phyloP scores from a whole-genome alignment of 2,113 vertebrate genomes.

The Mormyrus iriodes region DNA sequence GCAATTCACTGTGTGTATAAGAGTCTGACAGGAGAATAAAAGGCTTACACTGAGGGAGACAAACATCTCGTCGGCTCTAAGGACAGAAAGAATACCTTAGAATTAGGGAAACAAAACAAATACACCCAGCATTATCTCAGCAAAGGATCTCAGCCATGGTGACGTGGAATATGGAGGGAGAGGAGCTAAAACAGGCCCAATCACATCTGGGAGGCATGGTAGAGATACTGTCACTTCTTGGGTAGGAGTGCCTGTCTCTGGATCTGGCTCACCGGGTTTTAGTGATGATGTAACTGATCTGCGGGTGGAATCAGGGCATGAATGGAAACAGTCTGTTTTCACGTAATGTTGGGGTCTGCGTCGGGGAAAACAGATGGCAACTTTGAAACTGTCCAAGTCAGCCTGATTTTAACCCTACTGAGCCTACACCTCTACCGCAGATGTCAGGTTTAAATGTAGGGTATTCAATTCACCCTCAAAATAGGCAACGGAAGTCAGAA shows the following conservation, averaged over 20 bases:
- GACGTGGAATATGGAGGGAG: not conserved
- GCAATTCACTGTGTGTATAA: not conserved
- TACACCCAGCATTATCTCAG: not conserved
- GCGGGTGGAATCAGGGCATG: not conserved
- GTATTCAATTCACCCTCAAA: no score
- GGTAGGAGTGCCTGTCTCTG: not conserved
- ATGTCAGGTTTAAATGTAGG: no score
- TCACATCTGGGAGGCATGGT: not conserved
- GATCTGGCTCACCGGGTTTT: not conserved
- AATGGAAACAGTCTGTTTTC: not conserved
- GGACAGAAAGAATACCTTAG: not conserved
- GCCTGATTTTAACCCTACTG: not conserved
- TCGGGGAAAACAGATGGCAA: not conserved
- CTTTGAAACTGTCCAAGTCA: not conserved
- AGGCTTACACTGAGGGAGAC: not conserved
- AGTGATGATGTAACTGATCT: not conserved
- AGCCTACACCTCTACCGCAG: no score
- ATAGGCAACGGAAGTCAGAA: no score
- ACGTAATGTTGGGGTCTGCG: not conserved
- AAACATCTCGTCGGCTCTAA: not conserved
- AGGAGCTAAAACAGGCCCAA: not conserved
- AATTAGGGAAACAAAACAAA: not conserved
- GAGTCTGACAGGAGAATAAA: not conserved
- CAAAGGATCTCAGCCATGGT: not conserved
- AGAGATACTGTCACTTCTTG: not conserved